These are phyloP conservation scores for Acomys russatus DNA, from an alignment of 2,797 vertebrate species.

Conservation along the genomic window DNA sequence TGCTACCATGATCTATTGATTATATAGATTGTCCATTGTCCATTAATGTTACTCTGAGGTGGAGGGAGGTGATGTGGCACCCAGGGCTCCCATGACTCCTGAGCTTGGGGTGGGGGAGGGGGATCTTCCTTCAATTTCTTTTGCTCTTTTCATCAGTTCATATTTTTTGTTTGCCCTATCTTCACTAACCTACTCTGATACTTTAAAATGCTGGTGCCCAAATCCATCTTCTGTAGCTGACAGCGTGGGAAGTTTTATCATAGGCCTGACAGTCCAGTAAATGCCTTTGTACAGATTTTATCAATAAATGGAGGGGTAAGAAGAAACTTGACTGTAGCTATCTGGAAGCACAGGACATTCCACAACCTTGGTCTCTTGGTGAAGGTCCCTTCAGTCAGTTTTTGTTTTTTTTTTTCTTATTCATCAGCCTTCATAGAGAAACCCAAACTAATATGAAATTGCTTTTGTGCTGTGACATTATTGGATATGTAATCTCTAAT, in stretches of 20 bases:
- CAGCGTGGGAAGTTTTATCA: constrained; percentile 69
- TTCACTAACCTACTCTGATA: constrained; percentile 6
- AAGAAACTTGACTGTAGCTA: constrained; percentile 47
- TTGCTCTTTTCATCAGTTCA: constrained; percentile 40
- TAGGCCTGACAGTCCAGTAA: constrained; percentile 67
- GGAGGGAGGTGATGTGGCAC: neutral
- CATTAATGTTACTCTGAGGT: neutral
- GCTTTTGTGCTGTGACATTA: constrained; percentile 43
- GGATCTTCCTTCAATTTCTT: neutral
- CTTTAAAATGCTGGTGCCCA: constrained; percentile 60
- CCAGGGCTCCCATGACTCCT: neutral
- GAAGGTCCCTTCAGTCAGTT: constrained; percentile 71
- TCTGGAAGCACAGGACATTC: constrained; percentile 39
- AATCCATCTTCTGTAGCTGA: constrained; percentile 58
- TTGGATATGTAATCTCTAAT: neutral
- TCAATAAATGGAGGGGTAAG: neutral
- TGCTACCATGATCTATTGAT: neutral
- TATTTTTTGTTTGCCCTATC: neutral
- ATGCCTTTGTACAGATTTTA: constrained; percentile 72
- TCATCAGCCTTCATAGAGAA: constrained; percentile 35
- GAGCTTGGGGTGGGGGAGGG: fast-evolving
- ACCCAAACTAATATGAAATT: neutral
- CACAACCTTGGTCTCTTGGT: constrained; percentile 73
- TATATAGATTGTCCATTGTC: neutral
- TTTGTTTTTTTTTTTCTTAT: constrained; percentile 36